phyloP scores from a whole-genome alignment of 2,888 invertebrate species.

The Pandemis cinnamomeana region DNA sequence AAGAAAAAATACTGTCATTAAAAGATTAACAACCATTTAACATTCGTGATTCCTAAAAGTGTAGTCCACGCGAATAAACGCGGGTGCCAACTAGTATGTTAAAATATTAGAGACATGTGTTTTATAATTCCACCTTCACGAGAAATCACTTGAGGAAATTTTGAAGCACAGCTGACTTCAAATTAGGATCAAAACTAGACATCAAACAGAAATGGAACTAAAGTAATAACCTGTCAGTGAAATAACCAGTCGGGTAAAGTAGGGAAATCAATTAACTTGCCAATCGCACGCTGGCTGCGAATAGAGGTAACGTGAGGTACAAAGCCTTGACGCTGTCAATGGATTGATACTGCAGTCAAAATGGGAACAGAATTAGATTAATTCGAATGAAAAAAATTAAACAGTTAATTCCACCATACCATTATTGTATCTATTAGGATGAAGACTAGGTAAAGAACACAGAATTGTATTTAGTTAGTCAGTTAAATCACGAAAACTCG shows the following conservation, averaged over 20 bases:
- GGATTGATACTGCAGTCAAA: slow-evolving; percentile 2
- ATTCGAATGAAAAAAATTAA: not conserved
- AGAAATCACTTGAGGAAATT: not conserved
- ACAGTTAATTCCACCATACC: no score
- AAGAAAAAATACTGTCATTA: no score
- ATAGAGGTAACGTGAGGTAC: slow-evolving; percentile 18
- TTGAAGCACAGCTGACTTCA: not conserved
- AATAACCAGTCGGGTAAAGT: slow-evolving; percentile 53
- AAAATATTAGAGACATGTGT: no score
- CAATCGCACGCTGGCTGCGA: slow-evolving; percentile 52
- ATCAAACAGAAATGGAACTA: slow-evolving; percentile 26
- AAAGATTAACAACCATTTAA: no score
- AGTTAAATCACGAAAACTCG: no score
- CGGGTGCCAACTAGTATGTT: no score
- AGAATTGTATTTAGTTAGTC: no score
- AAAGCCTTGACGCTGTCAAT: slow-evolving; percentile 8
- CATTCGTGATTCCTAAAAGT: no score
- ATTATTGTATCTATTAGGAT: no score
- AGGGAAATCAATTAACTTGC: slow-evolving; percentile 67
- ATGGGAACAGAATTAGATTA: not conserved
- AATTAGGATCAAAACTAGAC: slow-evolving; percentile 5
- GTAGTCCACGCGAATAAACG: no score
- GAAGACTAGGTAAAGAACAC: no score
- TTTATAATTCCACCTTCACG: not conserved
- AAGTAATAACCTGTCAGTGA: slow-evolving; percentile 41